Evolutionary conservation across 2,113 vertebrate genomes (phyloP).

Genomic region (Bambusicola thoracicus): DNA sequence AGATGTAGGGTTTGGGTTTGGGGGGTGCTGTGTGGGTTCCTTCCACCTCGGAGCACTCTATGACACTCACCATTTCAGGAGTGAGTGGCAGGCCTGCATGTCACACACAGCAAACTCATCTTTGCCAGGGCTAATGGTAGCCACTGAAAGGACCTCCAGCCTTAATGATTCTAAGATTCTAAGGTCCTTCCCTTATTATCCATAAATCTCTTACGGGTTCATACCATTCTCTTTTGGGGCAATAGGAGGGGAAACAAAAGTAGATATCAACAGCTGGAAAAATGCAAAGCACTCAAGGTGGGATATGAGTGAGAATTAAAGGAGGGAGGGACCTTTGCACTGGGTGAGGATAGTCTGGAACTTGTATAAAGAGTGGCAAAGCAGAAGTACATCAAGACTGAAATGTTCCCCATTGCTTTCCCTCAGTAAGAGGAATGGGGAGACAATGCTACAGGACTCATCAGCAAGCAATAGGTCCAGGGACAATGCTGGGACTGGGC

Average conservation of each 20-base stretch:
- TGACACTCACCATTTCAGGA: neutral
- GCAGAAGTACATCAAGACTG: neutral
- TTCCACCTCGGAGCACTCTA: neutral
- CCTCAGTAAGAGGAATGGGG: neutral
- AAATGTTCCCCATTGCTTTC: neutral
- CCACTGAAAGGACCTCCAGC: neutral
- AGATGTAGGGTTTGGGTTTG: neutral
- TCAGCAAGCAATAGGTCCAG: accelerated
- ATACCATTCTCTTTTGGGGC: neutral
- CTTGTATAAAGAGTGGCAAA: neutral
- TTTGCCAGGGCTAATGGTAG: neutral
- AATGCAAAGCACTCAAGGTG: neutral
- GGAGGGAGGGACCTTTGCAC: neutral
- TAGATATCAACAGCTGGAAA: neutral
- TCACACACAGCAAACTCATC: neutral
- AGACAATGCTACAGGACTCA: accelerated
- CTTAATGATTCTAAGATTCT: no score
- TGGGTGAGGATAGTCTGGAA: neutral
- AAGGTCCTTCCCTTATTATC: no score
- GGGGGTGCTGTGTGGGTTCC: neutral
- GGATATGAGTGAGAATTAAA: neutral
- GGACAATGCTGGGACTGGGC: neutral
- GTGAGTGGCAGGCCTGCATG: neutral
- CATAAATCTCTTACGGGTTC: neutral
- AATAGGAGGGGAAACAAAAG: neutral